phyloP scores from a whole-genome alignment of 2,888 invertebrate species.

The Epicampocera succincta region DNA sequence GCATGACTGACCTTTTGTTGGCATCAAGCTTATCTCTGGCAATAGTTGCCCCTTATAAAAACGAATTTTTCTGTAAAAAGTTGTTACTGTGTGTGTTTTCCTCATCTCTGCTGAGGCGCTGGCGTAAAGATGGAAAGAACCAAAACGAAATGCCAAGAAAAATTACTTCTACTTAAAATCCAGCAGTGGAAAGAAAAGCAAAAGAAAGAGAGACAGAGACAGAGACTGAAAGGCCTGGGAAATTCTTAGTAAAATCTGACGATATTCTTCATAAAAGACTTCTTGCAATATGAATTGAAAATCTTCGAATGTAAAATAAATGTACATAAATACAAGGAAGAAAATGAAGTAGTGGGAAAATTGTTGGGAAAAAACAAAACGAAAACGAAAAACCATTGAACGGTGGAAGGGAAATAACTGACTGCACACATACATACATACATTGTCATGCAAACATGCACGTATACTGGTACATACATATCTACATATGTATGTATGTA shows the following conservation, averaged over 20 bases:
- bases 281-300: slow-evolving; percentile 8
- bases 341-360: slow-evolving; percentile 62
- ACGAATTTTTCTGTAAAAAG: slow-evolving; percentile 15
- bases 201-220: slow-evolving; percentile 17
- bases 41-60: not conserved
- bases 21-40: slow-evolving; percentile 24
- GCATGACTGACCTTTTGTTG: slow-evolving; percentile 54
- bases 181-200: slow-evolving; percentile 11
- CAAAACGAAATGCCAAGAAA: slow-evolving; percentile 39
- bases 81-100: slow-evolving; percentile 15
- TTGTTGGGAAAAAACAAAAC: slow-evolving; percentile 35
- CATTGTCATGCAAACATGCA: slow-evolving; percentile 5
- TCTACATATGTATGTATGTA: not conserved
- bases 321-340: slow-evolving; percentile 1
- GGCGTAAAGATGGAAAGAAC: slow-evolving; percentile 1
- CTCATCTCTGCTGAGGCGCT: not conserved
- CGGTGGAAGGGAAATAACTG: slow-evolving; percentile 39
- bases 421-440: not conserved
- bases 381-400: slow-evolving; percentile 19
- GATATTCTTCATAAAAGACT: slow-evolving; percentile 53
- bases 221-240: slow-evolving; percentile 43
- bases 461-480: slow-evolving; percentile 2
- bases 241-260: slow-evolving; percentile 51
- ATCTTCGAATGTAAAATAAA: not conserved
- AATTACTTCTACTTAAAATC: slow-evolving; percentile 27